Conservation (phyloP, 1,140 invertebrate species). For the Philopotamus ludificatus region DNA sequence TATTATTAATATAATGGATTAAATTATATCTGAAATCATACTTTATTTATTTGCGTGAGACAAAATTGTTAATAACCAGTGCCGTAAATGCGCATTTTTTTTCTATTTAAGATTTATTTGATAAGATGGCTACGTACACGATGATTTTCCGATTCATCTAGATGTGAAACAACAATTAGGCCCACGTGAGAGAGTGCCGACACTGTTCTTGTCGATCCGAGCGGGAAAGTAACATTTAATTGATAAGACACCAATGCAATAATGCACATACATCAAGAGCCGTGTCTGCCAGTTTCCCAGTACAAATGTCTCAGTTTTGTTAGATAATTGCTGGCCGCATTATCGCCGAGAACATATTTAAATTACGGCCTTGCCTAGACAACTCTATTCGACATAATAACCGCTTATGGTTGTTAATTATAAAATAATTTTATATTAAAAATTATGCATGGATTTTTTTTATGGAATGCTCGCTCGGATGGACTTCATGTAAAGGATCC, state of each 20-base stretch:
- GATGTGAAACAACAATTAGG: no score
- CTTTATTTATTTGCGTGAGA: no score
- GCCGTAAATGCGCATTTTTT: no score
- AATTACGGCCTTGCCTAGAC: conserved; percentile 1
- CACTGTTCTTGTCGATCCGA: conserved; percentile 23
- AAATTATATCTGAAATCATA: no score
- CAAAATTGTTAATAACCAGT: no score
- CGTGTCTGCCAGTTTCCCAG: conserved; percentile 15
- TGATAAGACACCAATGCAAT: conserved; percentile 19
- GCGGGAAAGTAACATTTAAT: conserved; percentile 27
- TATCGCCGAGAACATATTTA: conserved; percentile 3
- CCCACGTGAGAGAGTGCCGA: conserved; percentile 8
- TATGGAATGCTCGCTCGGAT: no score
- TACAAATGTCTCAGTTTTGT: conserved; percentile 25
- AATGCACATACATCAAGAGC: conserved; percentile 15
- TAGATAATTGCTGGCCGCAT: conserved; percentile 16
- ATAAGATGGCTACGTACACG: no score
- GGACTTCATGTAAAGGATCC: no score
- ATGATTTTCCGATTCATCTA: no score
- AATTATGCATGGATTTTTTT: no score
- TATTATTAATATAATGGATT: no score
- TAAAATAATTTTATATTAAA: not conserved
- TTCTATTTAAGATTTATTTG: no score
- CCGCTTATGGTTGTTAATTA: not conserved
- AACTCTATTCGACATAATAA: not conserved